Evolutionary conservation across 2,888 invertebrate species (phyloP).

Genomic region (Ashinkailepas kermadecensis): DNA sequence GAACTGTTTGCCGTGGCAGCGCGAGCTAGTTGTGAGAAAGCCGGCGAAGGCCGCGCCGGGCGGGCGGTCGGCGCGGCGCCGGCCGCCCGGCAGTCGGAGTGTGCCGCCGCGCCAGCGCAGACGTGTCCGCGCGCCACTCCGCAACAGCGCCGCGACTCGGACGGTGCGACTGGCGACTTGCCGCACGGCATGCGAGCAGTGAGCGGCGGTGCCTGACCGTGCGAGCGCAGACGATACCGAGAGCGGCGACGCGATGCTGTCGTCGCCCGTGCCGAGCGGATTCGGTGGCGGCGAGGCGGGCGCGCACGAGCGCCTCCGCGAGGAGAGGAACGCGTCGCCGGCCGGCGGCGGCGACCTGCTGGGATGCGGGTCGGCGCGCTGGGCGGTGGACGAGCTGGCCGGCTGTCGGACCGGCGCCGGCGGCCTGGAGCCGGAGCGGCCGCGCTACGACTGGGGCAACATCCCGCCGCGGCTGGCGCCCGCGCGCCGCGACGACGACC

Average conservation of each 20-base stretch:
- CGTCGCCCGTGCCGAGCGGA: not conserved
- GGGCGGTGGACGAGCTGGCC: not conserved
- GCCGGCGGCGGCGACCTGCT: not conserved
- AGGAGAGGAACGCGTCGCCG: no score
- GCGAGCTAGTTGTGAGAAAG: not conserved
- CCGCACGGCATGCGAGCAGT: not conserved
- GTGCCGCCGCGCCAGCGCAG: not conserved
- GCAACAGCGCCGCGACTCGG: not conserved
- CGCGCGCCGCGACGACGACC: not conserved
- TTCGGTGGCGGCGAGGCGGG: not conserved
- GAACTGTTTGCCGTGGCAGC: constrained; percentile 3
- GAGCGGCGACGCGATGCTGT: not conserved
- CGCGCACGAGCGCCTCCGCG: no score
- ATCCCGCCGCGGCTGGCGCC: constrained; percentile 18
- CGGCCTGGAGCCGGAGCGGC: not conserved
- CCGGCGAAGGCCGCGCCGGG: constrained; percentile 6
- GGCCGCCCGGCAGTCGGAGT: not conserved
- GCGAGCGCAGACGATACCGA: not conserved
- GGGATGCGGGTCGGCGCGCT: not conserved
- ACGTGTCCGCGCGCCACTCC: not conserved
- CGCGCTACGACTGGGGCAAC: constrained; percentile 1
- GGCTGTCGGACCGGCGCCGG: not conserved
- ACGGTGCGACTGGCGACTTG: not conserved
- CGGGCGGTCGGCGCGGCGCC: not conserved
- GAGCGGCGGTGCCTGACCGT: not conserved